A percentile compares a stretch with the other conserved stretches of the same genome.
phyloP scores from a whole-genome alignment of 2,797 vertebrate genomes.

The Syndactyla subalaris region DNA sequence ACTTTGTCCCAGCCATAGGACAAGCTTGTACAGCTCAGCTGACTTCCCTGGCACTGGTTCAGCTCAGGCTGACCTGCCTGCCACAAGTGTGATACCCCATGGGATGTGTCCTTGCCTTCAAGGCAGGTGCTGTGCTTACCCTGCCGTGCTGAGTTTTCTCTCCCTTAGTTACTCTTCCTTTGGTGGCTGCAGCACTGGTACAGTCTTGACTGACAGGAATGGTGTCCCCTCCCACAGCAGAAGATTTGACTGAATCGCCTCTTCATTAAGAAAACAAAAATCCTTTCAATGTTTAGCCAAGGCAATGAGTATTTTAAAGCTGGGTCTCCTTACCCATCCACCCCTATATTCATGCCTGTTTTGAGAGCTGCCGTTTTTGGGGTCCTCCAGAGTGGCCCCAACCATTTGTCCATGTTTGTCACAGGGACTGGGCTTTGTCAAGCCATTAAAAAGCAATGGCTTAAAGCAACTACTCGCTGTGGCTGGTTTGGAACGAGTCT shows the following conservation, averaged over 20 bases:
- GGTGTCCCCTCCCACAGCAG: not conserved
- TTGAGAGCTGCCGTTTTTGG: not conserved
- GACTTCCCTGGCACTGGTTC: not conserved
- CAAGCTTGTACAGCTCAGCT: not conserved
- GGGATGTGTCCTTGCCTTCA: not conserved
- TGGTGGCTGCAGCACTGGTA: not conserved
- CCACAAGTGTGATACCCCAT: not conserved
- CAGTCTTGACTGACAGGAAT: not conserved
- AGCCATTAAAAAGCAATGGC: not conserved
- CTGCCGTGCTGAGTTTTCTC: slow-evolving; percentile 82
- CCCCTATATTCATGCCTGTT: not conserved
- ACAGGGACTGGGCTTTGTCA: not conserved
- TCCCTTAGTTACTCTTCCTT: slow-evolving; percentile 70
- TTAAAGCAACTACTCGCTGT: not conserved
- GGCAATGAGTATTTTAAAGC: not conserved
- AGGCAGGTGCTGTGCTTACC: slow-evolving; percentile 67
- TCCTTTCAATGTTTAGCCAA: not conserved
- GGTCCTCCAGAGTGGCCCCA: not conserved
- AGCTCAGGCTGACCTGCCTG: not conserved
- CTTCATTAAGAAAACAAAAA: slow-evolving; percentile 31
- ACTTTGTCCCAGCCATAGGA: not conserved
- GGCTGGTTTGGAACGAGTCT: not conserved
- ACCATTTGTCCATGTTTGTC: not conserved
- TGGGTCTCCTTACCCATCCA: not conserved
- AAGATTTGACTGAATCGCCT: not conserved